Conservation (phyloP, 2,888 invertebrate species). For the Synergus itoensis region DNA sequence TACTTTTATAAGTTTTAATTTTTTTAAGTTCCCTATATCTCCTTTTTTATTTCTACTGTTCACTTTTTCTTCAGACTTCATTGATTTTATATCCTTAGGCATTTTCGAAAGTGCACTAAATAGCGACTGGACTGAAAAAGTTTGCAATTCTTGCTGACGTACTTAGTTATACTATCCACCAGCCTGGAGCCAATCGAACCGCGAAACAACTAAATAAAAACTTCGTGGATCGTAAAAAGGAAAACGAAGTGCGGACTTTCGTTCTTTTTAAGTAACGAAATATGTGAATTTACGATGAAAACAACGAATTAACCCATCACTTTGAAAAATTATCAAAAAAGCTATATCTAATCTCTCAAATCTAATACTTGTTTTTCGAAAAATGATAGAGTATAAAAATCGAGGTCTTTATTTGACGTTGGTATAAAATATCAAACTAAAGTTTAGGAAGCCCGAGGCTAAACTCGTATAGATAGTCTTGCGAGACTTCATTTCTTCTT, state of each 20-base stretch:
- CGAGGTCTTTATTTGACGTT: background rate
- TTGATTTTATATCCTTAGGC: slow-evolving; percentile 50
- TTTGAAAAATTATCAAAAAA: too few species aligned
- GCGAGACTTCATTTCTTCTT: slow-evolving; percentile 51
- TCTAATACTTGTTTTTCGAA: too few species aligned
- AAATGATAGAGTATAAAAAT: background rate
- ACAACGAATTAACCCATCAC: background rate
- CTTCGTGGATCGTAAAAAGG: background rate
- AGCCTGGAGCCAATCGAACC: background rate
- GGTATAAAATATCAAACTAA: slow-evolving; percentile 28
- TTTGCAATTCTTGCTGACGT: slow-evolving; percentile 51
- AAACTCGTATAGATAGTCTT: slow-evolving; percentile 42
- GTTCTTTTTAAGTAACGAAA: background rate
- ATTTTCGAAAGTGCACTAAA: slow-evolving; percentile 54
- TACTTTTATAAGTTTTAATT: background rate
- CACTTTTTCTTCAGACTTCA: background rate
- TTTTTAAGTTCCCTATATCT: background rate
- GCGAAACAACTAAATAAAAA: background rate
- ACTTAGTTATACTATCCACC: slow-evolving; percentile 15
- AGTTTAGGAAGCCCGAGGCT: slow-evolving; percentile 13
- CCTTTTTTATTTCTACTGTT: background rate
- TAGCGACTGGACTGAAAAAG: slow-evolving; percentile 51
- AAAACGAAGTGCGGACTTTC: background rate
- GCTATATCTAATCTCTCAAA: too few species aligned
- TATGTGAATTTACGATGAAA: background rate